Conservation (phyloP, 2,797 vertebrate genomes). For the Podargus strigoides region DNA sequence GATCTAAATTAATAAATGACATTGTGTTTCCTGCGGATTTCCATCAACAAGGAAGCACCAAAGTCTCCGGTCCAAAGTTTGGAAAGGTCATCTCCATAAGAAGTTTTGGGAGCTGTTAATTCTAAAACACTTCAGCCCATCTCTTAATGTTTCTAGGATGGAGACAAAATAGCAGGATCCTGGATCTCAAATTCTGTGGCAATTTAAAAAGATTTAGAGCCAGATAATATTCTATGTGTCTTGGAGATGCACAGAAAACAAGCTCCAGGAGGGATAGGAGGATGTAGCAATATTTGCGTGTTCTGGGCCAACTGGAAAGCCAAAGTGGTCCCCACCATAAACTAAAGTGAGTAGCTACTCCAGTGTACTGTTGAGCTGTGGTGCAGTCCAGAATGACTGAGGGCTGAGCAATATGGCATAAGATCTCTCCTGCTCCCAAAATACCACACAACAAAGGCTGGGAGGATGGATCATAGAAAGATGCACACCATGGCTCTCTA, state of each 20-base stretch:
- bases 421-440: neutral
- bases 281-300: neutral
- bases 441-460: neutral
- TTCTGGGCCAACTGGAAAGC: neutral
- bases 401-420: neutral
- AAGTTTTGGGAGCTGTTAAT: neutral
- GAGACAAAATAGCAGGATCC: neutral
- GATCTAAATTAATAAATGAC: neutral
- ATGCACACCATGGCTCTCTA: neutral
- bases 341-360: neutral
- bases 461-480: neutral
- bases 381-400: neutral
- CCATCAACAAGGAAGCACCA: neutral
- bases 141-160: neutral
- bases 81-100: neutral
- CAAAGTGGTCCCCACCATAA: neutral
- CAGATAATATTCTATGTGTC: neutral
- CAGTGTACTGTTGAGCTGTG: neutral
- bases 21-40: rapidly evolving
- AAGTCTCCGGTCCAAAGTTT: neutral
- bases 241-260: neutral
- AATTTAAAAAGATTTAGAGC: neutral
- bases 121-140: neutral
- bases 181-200: neutral
- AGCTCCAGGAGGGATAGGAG: neutral